Evolutionary conservation across 2,888 invertebrate species (phyloP), one percentile per base, ranked within the genome.

Genomic region (Sphaerophoria taeniata): DNA sequence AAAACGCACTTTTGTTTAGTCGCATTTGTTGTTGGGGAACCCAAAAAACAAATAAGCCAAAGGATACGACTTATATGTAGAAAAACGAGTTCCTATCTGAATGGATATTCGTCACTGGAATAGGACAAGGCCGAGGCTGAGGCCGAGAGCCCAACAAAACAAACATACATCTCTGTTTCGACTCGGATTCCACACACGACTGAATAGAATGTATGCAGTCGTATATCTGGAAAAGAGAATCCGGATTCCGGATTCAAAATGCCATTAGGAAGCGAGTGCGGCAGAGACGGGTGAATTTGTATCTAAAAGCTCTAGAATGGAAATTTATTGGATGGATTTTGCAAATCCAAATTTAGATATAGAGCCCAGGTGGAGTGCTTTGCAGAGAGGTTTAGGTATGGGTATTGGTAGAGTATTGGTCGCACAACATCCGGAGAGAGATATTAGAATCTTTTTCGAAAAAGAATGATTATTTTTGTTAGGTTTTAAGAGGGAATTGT

Each of bases 241-340:
- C 39, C 39, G 61, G 16, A 53, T 51, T 24, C 39, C 39, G 61
- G 16, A 53, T 51, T 45, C n/a, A 33, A 55, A 60, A 65, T 33
- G 34, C 72, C 72, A 72, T 70, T 81, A 76, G 75, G 67, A 39
- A 34, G 39, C 58, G 43, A 45, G 55, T 43, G 60, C 45, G 47
- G 60, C 58, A 24, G 24, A 24, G 24, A 24, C 24, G 53, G 45
- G 7, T 73, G 33, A 34, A 33, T 58, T 77, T 78, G 73, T 83
- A 24, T 58, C 75, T 72, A 72, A 80, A 67, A 85, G 80, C 72
- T 69, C 61, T 72, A 43, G 60, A 80, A 80, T 85, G 80, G 80
- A 80, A 85, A 85, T 85, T 85, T 85, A 85, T 85, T 80, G 80
- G 55, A 76, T 76, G 69, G 80, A 80, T 85, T 80, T 85, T 75